phyloP scores from a whole-genome alignment of 2,888 invertebrate species.

The Oithona nana region DNA sequence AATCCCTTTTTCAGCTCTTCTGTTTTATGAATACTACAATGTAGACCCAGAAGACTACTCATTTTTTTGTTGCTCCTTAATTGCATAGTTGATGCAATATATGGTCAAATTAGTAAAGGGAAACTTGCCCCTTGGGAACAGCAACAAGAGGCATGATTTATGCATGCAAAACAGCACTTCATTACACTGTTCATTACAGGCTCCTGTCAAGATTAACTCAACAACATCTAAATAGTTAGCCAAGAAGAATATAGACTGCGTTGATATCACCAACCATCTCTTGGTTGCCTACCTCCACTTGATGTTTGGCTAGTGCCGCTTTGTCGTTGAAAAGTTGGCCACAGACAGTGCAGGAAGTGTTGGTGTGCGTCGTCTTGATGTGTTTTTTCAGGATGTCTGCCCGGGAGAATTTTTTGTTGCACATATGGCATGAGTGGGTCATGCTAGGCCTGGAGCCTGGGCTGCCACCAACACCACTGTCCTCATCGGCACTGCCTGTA shows the following conservation, averaged over 20 bases:
- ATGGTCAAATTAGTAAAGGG: background rate
- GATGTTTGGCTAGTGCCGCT: background rate
- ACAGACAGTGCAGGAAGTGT: background rate
- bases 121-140: background rate
- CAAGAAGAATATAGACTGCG: too few relatives aligned
- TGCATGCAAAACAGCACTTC: too few relatives aligned
- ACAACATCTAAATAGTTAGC: too few relatives aligned
- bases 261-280: too few relatives aligned
- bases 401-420: background rate
- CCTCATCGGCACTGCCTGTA: background rate
- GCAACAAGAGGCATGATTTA: background rate
- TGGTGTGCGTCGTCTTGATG: background rate
- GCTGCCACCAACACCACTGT: background rate
- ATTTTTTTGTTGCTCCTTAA: background rate
- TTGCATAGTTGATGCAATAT: background rate
- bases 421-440: background rate
- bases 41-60: too few relatives aligned
- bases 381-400: background rate
- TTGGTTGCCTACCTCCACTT: conserved; percentile 4
- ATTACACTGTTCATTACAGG: too few relatives aligned
- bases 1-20: too few relatives aligned
- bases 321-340: background rate
- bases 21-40: too few relatives aligned
- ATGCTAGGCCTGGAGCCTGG: background rate
- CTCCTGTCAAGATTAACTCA: too few relatives aligned